phyloP scores from a whole-genome alignment of 92 coral and sea anemone species.

The Actinernus sp. region DNA sequence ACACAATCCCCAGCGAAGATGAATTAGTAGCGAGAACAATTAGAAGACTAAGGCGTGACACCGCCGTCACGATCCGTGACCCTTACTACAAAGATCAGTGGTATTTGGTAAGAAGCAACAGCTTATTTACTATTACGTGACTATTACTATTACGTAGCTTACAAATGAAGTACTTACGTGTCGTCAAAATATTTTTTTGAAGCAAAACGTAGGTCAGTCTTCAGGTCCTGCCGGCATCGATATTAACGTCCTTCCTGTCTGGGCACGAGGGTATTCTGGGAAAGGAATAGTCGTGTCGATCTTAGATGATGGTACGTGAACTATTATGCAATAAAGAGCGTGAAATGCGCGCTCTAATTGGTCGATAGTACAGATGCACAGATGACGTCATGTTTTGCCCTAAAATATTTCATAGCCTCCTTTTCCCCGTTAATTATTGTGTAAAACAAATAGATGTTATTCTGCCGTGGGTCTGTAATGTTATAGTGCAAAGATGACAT shows the following conservation, averaged over 20 bases:
- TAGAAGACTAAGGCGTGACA: slow-evolving; percentile 59
- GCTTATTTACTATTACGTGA: too few species aligned
- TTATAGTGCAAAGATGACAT: too few species aligned
- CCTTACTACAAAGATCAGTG: slow-evolving; percentile 86
- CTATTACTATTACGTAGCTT: neutral
- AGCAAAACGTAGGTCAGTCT: slow-evolving; percentile 92
- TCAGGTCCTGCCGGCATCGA: slow-evolving; percentile 82
- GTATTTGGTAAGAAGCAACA: slow-evolving; percentile 87
- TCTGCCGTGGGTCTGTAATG: too few species aligned
- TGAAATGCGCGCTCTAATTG: too few species aligned
- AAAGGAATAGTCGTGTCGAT: slow-evolving; percentile 81
- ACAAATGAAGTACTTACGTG: too few species aligned
- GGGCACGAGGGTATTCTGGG: slow-evolving; percentile 88
- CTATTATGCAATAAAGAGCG: too few species aligned
- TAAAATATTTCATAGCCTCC: too few species aligned
- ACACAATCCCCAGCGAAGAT: slow-evolving; percentile 65
- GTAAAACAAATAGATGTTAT: too few species aligned
- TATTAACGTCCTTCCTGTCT: slow-evolving; percentile 85
- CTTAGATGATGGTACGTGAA: slow-evolving; percentile 86
- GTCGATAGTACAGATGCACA: too few species aligned
- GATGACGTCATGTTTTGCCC: too few species aligned
- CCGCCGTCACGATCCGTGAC: slow-evolving; percentile 77
- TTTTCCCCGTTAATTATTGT: too few species aligned
- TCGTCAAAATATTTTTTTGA: neutral
- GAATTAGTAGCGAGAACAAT: slow-evolving; percentile 49